A percentile compares a stretch with the other conserved stretches of the same genome.
Conservation (phyloP, 2,888 invertebrate species). For the Rhagonycha fulva region DNA sequence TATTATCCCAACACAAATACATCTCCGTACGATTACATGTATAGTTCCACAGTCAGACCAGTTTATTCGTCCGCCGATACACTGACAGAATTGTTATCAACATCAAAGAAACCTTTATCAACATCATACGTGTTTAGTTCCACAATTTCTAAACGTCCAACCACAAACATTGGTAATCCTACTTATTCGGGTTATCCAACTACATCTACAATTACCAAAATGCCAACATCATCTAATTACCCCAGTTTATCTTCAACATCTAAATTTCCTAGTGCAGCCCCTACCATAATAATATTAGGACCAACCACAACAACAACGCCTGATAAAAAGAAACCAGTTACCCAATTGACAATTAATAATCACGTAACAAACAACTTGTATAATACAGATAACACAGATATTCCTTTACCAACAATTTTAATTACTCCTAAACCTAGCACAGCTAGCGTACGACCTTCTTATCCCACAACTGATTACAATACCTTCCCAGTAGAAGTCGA, state of each 20-base stretch:
- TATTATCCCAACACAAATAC: constrained; percentile 33
- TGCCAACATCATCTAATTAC: background rate
- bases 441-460: constrained; percentile 41
- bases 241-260: constrained; percentile 32
- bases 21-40: constrained; percentile 25
- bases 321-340: constrained; percentile 54
- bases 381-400: constrained; percentile 55
- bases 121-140: constrained; percentile 54
- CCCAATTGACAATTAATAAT: constrained; percentile 64
- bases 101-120: constrained; percentile 50
- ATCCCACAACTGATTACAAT: constrained; percentile 39
- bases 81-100: constrained; percentile 40
- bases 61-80: constrained; percentile 45
- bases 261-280: constrained; percentile 55
- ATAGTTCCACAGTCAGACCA: constrained; percentile 44
- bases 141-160: constrained; percentile 41
- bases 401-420: constrained; percentile 65
- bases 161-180: constrained; percentile 35
- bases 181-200: constrained; percentile 38
- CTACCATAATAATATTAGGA: constrained; percentile 65
- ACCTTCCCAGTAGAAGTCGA: constrained; percentile 59
- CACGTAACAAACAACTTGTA: constrained; percentile 63
- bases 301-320: constrained; percentile 48
- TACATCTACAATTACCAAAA: background rate
- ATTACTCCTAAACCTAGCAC: constrained; percentile 71